Percentiles rank a stretch among this genome's conserved stretches.
Conservation (phyloP, 2,797 vertebrate species). For the Sylvilagus floridanus region DNA sequence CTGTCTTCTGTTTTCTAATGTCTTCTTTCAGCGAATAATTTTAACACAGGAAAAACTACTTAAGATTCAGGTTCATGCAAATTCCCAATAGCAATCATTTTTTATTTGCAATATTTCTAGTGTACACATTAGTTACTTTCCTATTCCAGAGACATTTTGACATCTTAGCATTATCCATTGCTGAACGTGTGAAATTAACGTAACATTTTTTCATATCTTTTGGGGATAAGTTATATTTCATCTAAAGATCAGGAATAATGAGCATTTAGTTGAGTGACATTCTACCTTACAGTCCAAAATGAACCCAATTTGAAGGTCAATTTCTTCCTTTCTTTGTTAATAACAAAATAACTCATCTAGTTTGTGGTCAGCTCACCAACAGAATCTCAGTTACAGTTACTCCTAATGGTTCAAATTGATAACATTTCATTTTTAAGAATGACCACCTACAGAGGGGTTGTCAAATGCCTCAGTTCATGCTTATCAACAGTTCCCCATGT, state of each 20-base stretch:
- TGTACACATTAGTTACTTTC: constrained; percentile 68
- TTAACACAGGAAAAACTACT: constrained; percentile 70
- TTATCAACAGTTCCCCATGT: neutral
- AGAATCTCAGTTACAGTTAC: constrained; percentile 58
- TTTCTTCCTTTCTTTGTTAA: constrained; percentile 75
- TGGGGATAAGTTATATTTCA: constrained; percentile 65
- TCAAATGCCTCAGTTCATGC: neutral
- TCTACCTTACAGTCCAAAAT: constrained; percentile 64
- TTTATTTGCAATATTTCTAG: constrained; percentile 75
- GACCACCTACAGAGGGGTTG: neutral
- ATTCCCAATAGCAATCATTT: constrained; percentile 81
- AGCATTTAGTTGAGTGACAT: constrained; percentile 72
- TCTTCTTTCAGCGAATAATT: constrained; percentile 70
- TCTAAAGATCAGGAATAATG: constrained; percentile 74
- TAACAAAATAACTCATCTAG: constrained; percentile 72
- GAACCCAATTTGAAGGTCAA: constrained; percentile 75
- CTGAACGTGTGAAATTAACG: constrained; percentile 68
- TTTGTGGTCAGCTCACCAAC: constrained; percentile 65
- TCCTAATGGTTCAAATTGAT: constrained; percentile 54
- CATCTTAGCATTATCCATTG: constrained; percentile 72
- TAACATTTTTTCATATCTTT: constrained; percentile 67
- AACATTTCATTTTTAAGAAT: constrained; percentile 68
- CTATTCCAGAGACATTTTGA: constrained; percentile 72
- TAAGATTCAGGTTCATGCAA: constrained; percentile 77
- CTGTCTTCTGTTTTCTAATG: constrained; percentile 78